Evolutionary conservation across 2,797 vertebrate species (phyloP), one percentile per base, ranked within the genome.

Genomic region (Argentina silus): DNA sequence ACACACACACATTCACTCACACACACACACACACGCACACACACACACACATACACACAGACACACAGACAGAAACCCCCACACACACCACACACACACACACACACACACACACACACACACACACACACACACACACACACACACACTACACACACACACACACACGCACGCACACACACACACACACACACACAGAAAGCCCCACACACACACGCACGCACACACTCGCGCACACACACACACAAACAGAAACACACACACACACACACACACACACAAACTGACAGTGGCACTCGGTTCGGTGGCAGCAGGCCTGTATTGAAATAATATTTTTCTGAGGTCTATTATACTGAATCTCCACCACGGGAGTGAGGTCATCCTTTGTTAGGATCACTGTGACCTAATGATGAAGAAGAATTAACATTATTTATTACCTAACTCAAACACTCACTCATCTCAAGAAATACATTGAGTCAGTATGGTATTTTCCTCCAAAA

Each of bases 401-500:
- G 67, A 43, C 14, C 36, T 14, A 17, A 77, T 82, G 78, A 81
- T 56, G 70, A 9, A 78, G 50, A 63, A 65, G 76, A 61, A 47
- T 0, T 6, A 69, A 21, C 59, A 72, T 21, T 12, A 36, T 36
- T 36, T 36, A 21, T 78, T 75, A 21, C 64, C 60, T 73, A 51
- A 66, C 65, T 56, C 57, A 70, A 27, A 61, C 67, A 67, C 78
- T 78, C 60, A 45, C 51, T 71, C 23, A 15, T 76, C 67, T 72
- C 79, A 81, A 79, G 72, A 36, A 59, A 65, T 76, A 73, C 69
- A 77, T 81, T 65, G 80, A 80, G 75, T 81, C 73, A 85, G 59
- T 79, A 80, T 51, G 74, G 66, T 83, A 69, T 73, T 42, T 70
- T 85, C 86, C 88, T 87, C 84, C 86, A 81, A 86, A 88, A 87